phyloP scores from a whole-genome alignment of 1,140 invertebrate genomes.

The Batillaria attramentaria region DNA sequence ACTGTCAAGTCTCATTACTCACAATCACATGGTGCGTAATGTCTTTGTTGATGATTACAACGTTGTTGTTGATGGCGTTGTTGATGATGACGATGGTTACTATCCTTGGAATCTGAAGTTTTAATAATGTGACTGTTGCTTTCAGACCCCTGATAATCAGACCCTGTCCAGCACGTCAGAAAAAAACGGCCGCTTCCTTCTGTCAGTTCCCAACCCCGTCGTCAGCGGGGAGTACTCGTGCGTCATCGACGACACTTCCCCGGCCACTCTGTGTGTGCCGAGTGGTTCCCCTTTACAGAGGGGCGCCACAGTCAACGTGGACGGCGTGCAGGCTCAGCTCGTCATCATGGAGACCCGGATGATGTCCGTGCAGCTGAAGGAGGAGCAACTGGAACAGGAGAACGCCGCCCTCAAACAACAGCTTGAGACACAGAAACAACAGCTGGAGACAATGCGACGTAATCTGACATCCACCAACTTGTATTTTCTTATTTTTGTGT shows the following conservation, averaged over 20 bases:
- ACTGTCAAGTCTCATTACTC: background rate
- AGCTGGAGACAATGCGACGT: too few relatives aligned
- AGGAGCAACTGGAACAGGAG: too few relatives aligned
- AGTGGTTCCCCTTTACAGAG: background rate
- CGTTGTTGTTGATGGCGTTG: background rate
- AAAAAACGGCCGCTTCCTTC: background rate
- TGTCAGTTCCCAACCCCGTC: constrained; percentile 5
- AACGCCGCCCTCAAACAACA: too few relatives aligned
- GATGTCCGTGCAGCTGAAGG: too few relatives aligned
- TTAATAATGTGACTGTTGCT: background rate
- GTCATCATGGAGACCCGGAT: too few relatives aligned
- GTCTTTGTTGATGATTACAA: too few relatives aligned
- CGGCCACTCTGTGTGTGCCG: background rate
- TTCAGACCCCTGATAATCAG: background rate
- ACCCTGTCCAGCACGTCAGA: background rate
- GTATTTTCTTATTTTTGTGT: too few relatives aligned
- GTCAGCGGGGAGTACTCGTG: background rate
- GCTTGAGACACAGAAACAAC: too few relatives aligned
- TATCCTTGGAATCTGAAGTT: background rate
- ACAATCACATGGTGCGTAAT: background rate
- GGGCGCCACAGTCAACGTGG: background rate
- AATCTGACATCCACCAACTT: too few relatives aligned
- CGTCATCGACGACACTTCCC: constrained; percentile 2
- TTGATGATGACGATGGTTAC: background rate
- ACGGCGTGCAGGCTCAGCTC: too few relatives aligned